Percentiles rank a stretch among this genome's conserved stretches.
Evolutionary conservation across 2,797 vertebrate genomes (phyloP).

Genomic region (Esox masquinongy): DNA sequence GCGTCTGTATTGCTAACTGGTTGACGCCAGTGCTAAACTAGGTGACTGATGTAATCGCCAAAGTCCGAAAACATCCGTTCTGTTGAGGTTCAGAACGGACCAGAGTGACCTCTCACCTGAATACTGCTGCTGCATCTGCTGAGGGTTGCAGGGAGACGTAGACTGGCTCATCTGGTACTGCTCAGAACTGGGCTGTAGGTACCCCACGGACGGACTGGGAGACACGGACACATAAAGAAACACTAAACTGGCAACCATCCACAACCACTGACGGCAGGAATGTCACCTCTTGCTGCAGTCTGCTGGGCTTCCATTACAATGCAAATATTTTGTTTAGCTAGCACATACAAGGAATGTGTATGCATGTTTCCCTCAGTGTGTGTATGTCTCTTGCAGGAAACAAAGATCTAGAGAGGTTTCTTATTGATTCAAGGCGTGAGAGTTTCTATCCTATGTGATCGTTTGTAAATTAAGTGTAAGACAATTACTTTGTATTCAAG

Average conservation of each 20-base stretch:
- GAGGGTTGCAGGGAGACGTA: slow-evolving; percentile 92
- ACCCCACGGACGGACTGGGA: slow-evolving; percentile 88
- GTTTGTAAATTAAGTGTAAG: neutral
- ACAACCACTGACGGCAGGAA: neutral
- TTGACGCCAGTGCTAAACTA: neutral
- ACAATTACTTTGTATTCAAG: neutral
- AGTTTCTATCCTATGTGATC: neutral
- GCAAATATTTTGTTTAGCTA: slow-evolving; percentile 2
- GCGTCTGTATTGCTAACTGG: neutral
- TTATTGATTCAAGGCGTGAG: neutral
- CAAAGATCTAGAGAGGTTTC: neutral
- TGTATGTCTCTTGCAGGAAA: neutral
- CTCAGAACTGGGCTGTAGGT: slow-evolving; percentile 91
- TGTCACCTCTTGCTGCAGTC: neutral
- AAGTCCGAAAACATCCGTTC: neutral
- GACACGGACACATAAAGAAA: slow-evolving; percentile 6
- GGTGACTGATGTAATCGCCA: neutral
- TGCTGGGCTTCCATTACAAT: slow-evolving; percentile 11
- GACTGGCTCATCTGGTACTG: slow-evolving; percentile 97
- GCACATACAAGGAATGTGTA: neutral
- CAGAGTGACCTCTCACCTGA: slow-evolving; percentile 80
- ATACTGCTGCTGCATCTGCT: slow-evolving; percentile 97
- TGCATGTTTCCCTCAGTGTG: neutral
- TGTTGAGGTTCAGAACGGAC: neutral
- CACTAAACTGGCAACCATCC: neutral